Evolutionary conservation across 2,797 vertebrate genomes (phyloP).

Genomic region (Pagetopsis macropterus): DNA sequence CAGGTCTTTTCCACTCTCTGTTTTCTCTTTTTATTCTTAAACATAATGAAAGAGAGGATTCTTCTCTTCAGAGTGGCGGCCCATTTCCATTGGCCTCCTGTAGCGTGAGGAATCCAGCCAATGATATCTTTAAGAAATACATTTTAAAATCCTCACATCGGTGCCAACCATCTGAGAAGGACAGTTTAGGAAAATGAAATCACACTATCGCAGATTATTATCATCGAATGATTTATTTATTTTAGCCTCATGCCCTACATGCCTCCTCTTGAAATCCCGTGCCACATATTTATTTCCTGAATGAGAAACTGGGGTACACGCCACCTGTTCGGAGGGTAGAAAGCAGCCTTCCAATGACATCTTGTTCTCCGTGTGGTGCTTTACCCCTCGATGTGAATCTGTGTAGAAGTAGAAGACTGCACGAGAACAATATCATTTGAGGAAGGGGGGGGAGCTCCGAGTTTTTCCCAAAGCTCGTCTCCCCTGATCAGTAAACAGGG

Average conservation of each 20-base stretch:
- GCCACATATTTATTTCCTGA: constrained; percentile 80
- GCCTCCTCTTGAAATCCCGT: constrained; percentile 77
- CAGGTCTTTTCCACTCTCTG: constrained; percentile 65
- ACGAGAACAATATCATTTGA: constrained; percentile 70
- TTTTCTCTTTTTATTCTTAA: constrained; percentile 56
- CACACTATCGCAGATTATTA: constrained; percentile 64
- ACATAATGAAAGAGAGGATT: constrained; percentile 56
- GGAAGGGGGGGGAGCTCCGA: constrained; percentile 54
- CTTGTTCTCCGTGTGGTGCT: constrained; percentile 68
- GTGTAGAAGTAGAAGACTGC: constrained; percentile 74
- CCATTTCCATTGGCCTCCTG: constrained; percentile 65
- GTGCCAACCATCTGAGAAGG: constrained; percentile 74
- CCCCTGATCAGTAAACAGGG: constrained; percentile 64
- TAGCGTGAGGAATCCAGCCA: constrained; percentile 70
- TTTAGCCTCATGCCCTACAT: constrained; percentile 78
- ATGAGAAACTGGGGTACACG: constrained; percentile 62
- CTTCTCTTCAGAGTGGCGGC: constrained; percentile 63
- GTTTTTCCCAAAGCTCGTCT: constrained; percentile 25
- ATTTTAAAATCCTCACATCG: constrained; percentile 55
- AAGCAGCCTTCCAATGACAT: constrained; percentile 65
- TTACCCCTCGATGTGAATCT: constrained; percentile 71
- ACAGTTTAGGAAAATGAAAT: constrained; percentile 68
- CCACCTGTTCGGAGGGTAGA: constrained; percentile 61
- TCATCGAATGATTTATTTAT: constrained; percentile 75
- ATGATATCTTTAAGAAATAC: constrained; percentile 50